Evolutionary conservation across 2,888 invertebrate genomes (phyloP).

Genomic region (Xiphydria camelus): DNA sequence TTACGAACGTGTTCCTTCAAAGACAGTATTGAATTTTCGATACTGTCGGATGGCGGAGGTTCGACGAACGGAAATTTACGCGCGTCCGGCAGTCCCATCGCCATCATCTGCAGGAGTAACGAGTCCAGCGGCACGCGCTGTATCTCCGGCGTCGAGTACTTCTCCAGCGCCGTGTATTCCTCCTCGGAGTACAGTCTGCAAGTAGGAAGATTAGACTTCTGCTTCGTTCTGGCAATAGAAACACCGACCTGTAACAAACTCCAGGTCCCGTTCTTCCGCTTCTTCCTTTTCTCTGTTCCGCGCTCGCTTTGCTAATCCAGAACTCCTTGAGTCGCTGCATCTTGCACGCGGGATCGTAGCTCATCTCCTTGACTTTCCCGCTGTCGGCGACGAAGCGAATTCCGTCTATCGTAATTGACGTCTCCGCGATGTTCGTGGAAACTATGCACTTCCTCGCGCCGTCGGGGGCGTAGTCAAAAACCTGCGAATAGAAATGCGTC

Average conservation of each 20-base stretch:
- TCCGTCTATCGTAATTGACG: constrained; percentile 97
- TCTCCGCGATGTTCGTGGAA: constrained; percentile 98
- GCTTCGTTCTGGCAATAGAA: neutral
- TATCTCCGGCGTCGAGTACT: constrained; percentile 91
- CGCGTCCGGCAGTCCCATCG: constrained; percentile 90
- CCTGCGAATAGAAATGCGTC: constrained; percentile 63
- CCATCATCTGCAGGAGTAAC: constrained; percentile 87
- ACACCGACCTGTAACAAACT: constrained; percentile 71
- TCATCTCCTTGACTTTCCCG: constrained; percentile 97
- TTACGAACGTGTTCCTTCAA: constrained; percentile 80
- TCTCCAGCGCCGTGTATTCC: constrained; percentile 77
- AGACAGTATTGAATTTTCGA: constrained; percentile 84
- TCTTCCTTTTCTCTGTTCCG: constrained; percentile 94
- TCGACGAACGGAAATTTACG: constrained; percentile 94
- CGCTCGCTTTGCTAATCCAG: constrained; percentile 96
- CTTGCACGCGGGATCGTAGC: constrained; percentile 86
- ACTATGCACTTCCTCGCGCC: constrained; percentile 95
- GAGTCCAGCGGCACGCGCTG: constrained; percentile 93
- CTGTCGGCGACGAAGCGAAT: constrained; percentile 96
- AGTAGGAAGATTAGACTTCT: neutral
- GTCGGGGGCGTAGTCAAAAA: constrained; percentile 93
- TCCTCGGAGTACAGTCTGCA: constrained; percentile 79
- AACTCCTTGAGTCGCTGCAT: constrained; percentile 92
- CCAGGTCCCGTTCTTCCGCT: constrained; percentile 96
- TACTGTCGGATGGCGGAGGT: constrained; percentile 79